Evolutionary conservation across 2,888 invertebrate genomes (phyloP), one percentile per base, ranked within the genome.

Genomic region (Dynastes maya): DNA sequence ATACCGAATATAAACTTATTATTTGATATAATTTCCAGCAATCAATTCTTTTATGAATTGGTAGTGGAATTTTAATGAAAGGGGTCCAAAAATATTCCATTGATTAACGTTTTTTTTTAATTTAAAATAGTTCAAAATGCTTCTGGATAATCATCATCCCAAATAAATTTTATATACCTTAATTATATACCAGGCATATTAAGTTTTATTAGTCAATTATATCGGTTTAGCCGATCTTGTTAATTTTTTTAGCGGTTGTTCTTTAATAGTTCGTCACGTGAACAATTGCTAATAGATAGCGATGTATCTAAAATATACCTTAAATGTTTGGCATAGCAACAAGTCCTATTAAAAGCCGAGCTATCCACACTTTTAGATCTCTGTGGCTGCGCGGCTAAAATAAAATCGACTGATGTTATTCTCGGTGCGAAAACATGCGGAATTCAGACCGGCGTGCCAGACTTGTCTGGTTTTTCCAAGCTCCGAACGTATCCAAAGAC

Each of bases 401-500:
- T 68, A 72, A 72, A 78, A 53, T 64, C 78, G 61, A 64, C 70
- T 64, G 78, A 45, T 71, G 78, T 78, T 78, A 78, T 78, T 78
- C 63, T 78, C 37, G 78, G 78, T 61, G 51, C 75, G 75, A 71
- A 84, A 83, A 84, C 86, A 88, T 88, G 88, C 87, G 88, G 87
- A 88, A 88, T 88, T 87, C 85, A 83, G 83, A 83, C 83, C 70
- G 80, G 81, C 82, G 80, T 80, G 85, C 86, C 87, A 87, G 87
- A 87, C 87, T 81, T 75, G 87, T 87, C 87, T 87, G 88, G 88
- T 86, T 87, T 87, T 87, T 85, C 87, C 87, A 78, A 65, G 76
- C 76, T 55, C 70, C 79, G 78, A 72, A 63, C 70, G 76, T 76
- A 68, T 75, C 79, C 70, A 79, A 76, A 75, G 75, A 68, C 79